Evolutionary conservation across 2,888 invertebrate genomes (phyloP).

Genomic region (Andrena praecox): DNA sequence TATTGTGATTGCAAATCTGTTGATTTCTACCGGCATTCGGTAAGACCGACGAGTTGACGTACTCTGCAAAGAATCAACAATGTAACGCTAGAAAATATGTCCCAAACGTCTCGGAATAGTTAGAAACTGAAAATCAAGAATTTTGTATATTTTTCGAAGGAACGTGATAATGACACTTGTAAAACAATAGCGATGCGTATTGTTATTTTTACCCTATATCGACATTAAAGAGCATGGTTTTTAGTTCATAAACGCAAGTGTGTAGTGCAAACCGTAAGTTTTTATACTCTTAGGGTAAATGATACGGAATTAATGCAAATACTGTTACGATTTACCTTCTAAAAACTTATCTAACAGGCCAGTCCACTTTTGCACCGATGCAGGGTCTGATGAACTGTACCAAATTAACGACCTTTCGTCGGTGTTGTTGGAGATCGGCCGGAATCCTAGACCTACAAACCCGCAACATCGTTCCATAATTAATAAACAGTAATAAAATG

Average conservation of each 20-base stretch:
- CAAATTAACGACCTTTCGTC: slow-evolving; percentile 88
- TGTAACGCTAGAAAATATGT: not conserved
- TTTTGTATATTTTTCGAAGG: too few species aligned
- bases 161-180: too few species aligned
- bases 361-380: slow-evolving; percentile 87
- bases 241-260: too few species aligned
- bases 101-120: too few species aligned
- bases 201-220: too few species aligned
- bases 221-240: too few species aligned
- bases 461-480: slow-evolving; percentile 2
- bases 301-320: not conserved
- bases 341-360: slow-evolving; percentile 86
- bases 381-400: slow-evolving; percentile 86
- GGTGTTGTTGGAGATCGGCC: slow-evolving; percentile 87
- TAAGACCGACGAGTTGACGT: slow-evolving; percentile 82
- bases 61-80: slow-evolving; percentile 74
- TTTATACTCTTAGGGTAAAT: too few species aligned
- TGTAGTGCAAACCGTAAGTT: too few species aligned
- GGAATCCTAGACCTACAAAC: slow-evolving; percentile 88
- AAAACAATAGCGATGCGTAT: too few species aligned
- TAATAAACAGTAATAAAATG: too few species aligned
- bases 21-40: slow-evolving; percentile 85
- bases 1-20: slow-evolving; percentile 86
- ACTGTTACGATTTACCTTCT: slow-evolving; percentile 84
- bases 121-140: too few species aligned